Evolutionary conservation across 2,797 vertebrate species (phyloP).

Genomic region (Bufotes viridis): DNA sequence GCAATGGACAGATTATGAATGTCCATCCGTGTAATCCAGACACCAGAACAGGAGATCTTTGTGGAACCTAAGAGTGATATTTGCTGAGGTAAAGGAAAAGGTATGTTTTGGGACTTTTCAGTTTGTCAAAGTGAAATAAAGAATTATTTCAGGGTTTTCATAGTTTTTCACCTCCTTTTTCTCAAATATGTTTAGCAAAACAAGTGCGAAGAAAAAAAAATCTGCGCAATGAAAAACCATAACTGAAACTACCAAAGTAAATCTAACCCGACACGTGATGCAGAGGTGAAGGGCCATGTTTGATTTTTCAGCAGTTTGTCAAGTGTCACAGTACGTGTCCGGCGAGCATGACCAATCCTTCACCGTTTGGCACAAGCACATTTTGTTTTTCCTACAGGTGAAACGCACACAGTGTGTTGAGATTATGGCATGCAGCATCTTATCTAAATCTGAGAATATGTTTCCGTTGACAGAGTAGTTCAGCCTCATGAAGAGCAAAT

Average conservation of each 20-base stretch:
- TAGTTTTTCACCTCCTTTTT: background rate
- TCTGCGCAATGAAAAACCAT: background rate
- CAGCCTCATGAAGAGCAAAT: slow-evolving; percentile 78
- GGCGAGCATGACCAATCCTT: no score
- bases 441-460: slow-evolving; percentile 50
- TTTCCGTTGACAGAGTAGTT: slow-evolving; percentile 80
- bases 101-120: background rate
- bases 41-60: no score
- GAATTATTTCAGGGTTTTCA: background rate
- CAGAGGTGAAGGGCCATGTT: no score
- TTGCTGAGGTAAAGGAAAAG: background rate
- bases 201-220: background rate
- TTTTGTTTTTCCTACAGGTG: background rate
- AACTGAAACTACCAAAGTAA: background rate
- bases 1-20: no score
- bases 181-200: background rate
- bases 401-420: background rate
- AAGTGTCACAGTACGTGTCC: no score
- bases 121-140: background rate
- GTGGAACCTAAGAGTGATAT: no score
- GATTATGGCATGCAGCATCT: background rate
- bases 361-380: no score
- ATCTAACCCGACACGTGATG: no score
- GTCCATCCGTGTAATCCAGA: no score
- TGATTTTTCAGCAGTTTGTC: no score